phyloP scores from a whole-genome alignment of 2,797 vertebrate species.

The Arctocebus calabarensis region DNA sequence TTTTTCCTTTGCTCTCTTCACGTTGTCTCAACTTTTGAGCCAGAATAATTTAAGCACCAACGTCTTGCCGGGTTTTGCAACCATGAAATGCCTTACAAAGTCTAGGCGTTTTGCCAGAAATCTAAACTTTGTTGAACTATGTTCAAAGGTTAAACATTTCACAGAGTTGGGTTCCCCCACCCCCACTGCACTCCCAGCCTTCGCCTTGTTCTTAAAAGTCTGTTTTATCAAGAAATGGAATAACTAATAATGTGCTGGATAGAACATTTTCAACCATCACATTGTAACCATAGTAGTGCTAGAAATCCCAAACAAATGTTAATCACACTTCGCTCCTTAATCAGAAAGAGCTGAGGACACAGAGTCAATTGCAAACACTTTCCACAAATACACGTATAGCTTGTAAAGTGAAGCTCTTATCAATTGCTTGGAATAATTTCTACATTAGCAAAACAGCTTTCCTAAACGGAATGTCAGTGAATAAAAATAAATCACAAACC shows the following conservation, averaged over 20 bases:
- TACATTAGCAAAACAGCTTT: background rate
- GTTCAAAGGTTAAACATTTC: conserved; percentile 92
- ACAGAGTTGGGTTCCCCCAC: conserved; percentile 88
- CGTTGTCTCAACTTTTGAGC: conserved; percentile 72
- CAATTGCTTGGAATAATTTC: conserved; percentile 18
- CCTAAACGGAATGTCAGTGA: background rate
- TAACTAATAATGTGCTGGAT: conserved; percentile 75
- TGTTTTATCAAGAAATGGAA: conserved; percentile 82
- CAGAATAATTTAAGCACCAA: conserved; percentile 78
- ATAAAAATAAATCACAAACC: conserved; percentile 7
- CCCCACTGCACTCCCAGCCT: conserved; percentile 61
- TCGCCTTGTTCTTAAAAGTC: conserved; percentile 77
- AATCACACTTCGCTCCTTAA: conserved; percentile 47
- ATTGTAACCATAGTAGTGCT: conserved; percentile 71
- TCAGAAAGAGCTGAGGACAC: conserved; percentile 50
- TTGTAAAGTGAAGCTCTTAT: conserved; percentile 21
- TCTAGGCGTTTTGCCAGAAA: conserved; percentile 91
- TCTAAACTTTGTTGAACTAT: conserved; percentile 89
- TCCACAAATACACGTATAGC: background rate
- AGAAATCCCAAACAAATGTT: conserved; percentile 80
- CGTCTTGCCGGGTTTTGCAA: conserved; percentile 80
- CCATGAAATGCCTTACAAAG: conserved; percentile 82
- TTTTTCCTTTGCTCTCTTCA: conserved; percentile 71
- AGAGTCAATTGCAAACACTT: background rate
- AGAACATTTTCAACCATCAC: conserved; percentile 79